phyloP scores from a whole-genome alignment of 2,113 vertebrate species.

The Corynorhinus townsendii region DNA sequence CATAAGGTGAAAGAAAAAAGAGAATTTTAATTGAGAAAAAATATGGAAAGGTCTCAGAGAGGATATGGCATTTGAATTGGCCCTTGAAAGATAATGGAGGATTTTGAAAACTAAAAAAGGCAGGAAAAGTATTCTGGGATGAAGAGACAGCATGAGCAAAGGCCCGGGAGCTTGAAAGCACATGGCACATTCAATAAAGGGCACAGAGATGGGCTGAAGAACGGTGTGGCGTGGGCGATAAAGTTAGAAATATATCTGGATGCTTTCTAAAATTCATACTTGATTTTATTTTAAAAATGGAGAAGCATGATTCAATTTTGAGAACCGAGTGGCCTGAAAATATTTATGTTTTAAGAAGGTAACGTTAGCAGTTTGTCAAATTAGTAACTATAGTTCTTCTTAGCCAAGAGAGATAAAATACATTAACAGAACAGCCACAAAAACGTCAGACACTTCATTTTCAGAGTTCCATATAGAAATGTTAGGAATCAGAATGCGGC shows the following conservation, averaged over 20 bases:
- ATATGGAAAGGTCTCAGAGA: slow-evolving; percentile 7
- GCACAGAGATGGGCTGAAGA: too few relatives aligned
- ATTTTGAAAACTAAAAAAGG: neutral
- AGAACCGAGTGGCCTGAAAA: neutral
- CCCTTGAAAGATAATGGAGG: slow-evolving; percentile 21
- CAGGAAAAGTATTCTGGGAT: neutral
- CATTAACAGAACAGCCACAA: neutral
- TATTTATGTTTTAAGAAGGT: slow-evolving; percentile 17
- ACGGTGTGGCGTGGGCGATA: neutral
- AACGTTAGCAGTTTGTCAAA: slow-evolving; percentile 21
- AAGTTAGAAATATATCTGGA: neutral
- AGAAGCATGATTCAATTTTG: neutral
- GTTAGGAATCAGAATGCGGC: neutral
- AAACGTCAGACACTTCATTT: slow-evolving; percentile 24
- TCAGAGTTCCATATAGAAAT: neutral
- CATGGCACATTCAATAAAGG: neutral
- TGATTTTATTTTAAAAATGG: neutral
- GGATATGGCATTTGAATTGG: slow-evolving; percentile 35
- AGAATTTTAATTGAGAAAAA: neutral
- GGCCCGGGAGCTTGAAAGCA: neutral
- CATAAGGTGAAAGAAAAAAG: neutral
- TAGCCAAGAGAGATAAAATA: slow-evolving; percentile 34
- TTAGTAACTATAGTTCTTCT: slow-evolving; percentile 21
- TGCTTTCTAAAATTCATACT: neutral
- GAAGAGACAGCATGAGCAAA: neutral